phyloP scores from a whole-genome alignment of 2,888 invertebrate genomes.

The Eumerus sabulonum region DNA sequence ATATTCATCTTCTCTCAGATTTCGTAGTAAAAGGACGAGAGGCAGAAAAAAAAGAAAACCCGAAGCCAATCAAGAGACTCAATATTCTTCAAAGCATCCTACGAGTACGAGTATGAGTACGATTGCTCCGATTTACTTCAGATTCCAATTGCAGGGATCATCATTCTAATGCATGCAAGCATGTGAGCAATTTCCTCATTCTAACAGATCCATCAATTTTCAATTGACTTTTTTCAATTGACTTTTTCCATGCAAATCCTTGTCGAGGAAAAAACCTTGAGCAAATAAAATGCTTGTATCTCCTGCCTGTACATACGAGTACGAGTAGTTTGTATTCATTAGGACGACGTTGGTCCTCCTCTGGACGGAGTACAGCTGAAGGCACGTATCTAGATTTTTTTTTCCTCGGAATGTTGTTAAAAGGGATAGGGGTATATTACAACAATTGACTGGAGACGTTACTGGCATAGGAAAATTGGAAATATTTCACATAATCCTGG shows the following conservation, averaged over 20 bases:
- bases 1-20: no score
- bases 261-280: slow-evolving; percentile 16
- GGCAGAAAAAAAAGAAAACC: no score
- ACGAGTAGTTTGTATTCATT: slow-evolving; percentile 47
- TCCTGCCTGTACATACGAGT: slow-evolving; percentile 27
- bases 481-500: slow-evolving; percentile 56
- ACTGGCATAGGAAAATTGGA: slow-evolving; percentile 22
- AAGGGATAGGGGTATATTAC: slow-evolving; percentile 33
- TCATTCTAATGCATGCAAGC: background rate
- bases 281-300: slow-evolving; percentile 5
- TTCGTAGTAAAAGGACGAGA: no score
- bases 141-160: no score
- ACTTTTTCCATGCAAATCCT: slow-evolving; percentile 51
- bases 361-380: slow-evolving; percentile 10
- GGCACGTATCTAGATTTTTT: no score
- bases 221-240: slow-evolving; percentile 55
- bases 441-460: slow-evolving; percentile 58
- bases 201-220: slow-evolving; percentile 33
- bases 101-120: no score
- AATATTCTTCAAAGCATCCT: no score
- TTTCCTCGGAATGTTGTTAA: no score
- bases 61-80: no score
- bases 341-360: slow-evolving; percentile 22
- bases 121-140: no score
- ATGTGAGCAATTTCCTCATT: slow-evolving; percentile 1